phyloP scores from a whole-genome alignment of 2,888 invertebrate genomes.

The Platycheirus rosarum region DNA sequence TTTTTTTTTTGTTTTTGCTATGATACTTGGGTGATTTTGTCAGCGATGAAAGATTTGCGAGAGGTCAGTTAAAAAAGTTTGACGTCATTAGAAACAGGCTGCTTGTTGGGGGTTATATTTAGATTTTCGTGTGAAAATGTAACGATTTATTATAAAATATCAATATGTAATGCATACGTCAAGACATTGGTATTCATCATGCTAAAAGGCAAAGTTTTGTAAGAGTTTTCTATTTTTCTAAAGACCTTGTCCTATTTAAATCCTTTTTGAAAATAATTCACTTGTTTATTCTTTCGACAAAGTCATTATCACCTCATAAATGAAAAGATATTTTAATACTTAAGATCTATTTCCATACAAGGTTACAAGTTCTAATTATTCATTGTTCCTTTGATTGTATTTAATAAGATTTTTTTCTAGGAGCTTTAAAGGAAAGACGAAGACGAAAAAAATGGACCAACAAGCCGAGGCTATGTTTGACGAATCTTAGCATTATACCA shows the following conservation, averaged over 20 bases:
- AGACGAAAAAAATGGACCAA: no score
- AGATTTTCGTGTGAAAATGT: slow-evolving; percentile 6
- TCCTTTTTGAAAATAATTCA: slow-evolving; percentile 13
- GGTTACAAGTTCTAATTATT: no score
- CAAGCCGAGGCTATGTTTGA: no score
- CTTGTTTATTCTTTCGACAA: slow-evolving; percentile 20
- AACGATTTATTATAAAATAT: slow-evolving; percentile 31
- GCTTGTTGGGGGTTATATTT: not conserved
- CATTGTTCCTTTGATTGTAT: no score
- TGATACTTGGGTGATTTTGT: slow-evolving; percentile 6
- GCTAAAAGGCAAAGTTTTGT: not conserved
- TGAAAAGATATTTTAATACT: slow-evolving; percentile 7
- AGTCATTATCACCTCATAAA: slow-evolving; percentile 15
- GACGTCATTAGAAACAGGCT: slow-evolving; percentile 13
- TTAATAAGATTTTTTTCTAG: no score
- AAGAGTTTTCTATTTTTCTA: not conserved
- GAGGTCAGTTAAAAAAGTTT: slow-evolving; percentile 28
- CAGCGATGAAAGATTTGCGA: slow-evolving; percentile 12
- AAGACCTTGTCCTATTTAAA: slow-evolving; percentile 21
- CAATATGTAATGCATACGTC: no score
- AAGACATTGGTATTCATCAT: slow-evolving; percentile 9
- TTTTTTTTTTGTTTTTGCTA: not conserved
- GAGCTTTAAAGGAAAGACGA: no score
- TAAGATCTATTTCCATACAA: not conserved
- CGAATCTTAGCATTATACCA: no score